Conservation (phyloP, 2,113 vertebrate genomes). For the Forbesichthys papilliferus region DNA sequence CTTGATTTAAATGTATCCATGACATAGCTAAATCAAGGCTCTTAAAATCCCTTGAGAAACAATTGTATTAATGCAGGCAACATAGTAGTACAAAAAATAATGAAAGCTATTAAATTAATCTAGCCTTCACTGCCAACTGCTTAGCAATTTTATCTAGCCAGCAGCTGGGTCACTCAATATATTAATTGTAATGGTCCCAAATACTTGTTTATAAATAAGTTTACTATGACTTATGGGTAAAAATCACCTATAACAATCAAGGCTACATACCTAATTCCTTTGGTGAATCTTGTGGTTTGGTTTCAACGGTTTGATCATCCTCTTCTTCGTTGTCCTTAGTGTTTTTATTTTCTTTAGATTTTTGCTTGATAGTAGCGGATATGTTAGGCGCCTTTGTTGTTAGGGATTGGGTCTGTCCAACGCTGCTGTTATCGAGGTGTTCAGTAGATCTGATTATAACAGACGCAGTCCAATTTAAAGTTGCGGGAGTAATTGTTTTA, state of each 20-base stretch:
- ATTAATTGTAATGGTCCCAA: too few species aligned
- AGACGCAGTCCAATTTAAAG: slow-evolving; percentile 13
- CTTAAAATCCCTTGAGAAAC: too few species aligned
- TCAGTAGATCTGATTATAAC: slow-evolving; percentile 7
- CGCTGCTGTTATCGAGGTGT: slow-evolving; percentile 8
- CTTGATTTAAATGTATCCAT: too few species aligned
- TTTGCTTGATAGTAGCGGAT: slow-evolving; percentile 1
- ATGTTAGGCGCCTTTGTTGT: slow-evolving; percentile 7
- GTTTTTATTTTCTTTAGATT: slow-evolving; percentile 6
- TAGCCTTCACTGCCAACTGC: too few species aligned
- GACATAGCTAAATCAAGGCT: too few species aligned
- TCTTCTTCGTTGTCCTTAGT: background rate
- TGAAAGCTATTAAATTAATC: too few species aligned
- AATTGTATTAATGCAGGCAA: too few species aligned
- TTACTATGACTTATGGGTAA: too few species aligned
- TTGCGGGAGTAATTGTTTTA: background rate
- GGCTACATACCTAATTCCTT: slow-evolving; percentile 26
- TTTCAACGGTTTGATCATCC: background rate
- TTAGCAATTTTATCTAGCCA: too few species aligned
- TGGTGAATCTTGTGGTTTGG: slow-evolving; percentile 9
- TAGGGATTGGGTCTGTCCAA: background rate
- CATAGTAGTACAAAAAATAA: too few species aligned
- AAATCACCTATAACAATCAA: background rate
- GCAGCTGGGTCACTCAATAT: too few species aligned
- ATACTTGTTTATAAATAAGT: too few species aligned